Percentiles rank a stretch among this genome's conserved stretches.
Conservation (phyloP, 2,113 vertebrate species). For the Lampris megalopsis region DNA sequence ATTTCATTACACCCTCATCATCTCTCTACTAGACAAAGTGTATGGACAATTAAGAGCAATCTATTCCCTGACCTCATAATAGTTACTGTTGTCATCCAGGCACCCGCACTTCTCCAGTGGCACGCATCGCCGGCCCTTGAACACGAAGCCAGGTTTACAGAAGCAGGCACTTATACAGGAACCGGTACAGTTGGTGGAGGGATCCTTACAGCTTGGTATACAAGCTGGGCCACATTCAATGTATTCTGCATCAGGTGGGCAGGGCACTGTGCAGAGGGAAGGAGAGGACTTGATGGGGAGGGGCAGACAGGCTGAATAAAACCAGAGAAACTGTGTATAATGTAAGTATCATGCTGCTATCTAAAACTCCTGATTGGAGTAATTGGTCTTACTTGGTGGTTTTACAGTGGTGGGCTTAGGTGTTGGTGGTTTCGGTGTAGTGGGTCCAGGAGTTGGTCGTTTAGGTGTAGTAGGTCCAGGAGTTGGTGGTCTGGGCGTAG, state of each 20-base stretch:
- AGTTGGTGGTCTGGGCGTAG: slow-evolving; percentile 46
- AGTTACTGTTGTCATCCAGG: slow-evolving; percentile 79
- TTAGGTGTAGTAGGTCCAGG: not conserved
- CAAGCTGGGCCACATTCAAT: slow-evolving; percentile 79
- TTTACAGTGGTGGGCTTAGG: slow-evolving; percentile 33
- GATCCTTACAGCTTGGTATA: slow-evolving; percentile 75
- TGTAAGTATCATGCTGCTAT: not conserved
- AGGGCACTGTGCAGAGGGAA: slow-evolving; percentile 56
- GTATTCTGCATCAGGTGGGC: slow-evolving; percentile 77
- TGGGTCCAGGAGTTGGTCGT: slow-evolving; percentile 1
- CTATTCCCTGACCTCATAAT: slow-evolving; percentile 79
- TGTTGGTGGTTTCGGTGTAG: slow-evolving; percentile 7
- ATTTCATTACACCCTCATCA: too few species aligned
- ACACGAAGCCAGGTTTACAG: slow-evolving; percentile 85
- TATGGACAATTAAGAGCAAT: not conserved
- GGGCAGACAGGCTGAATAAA: not conserved
- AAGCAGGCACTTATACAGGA: slow-evolving; percentile 83
- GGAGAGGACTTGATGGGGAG: not conserved
- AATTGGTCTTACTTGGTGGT: slow-evolving; percentile 55
- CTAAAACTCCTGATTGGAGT: not conserved
- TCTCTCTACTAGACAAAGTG: not conserved
- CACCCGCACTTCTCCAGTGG: slow-evolving; percentile 82
- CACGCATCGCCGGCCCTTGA: slow-evolving; percentile 76
- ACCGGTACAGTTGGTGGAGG: slow-evolving; percentile 77
- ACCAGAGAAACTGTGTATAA: not conserved